Evolutionary conservation across 2,888 invertebrate genomes (phyloP), one percentile per base, ranked within the genome.

Genomic region (Sthenelais limicola): DNA sequence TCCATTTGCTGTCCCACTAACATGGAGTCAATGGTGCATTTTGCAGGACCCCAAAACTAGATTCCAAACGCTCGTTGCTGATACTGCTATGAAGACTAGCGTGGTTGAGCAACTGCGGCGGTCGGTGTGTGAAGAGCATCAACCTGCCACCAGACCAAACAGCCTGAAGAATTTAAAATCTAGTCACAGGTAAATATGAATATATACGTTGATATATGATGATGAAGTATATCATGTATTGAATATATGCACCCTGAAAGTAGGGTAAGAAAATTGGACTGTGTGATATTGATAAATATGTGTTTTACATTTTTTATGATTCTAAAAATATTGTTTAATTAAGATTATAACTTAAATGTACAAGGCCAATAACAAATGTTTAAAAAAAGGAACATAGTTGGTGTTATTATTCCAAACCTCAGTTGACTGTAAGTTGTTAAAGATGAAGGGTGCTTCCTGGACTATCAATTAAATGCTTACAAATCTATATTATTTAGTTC

Each of bases 1-100:
- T 43, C 48, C 4, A 21, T 48, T n/a, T 24, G 24, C 48, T 21
- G 48, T n/a, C 24, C 48, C n/a, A n/a, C 9, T 48, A 48, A 48
- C 24, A 3, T 4, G n/a, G 48, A 21, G 24, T 21, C 48, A 48
- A 48, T 48, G 48, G 43, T 9, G 43, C 62, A 5, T 68, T n/a
- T 73, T 74, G 21, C 78, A 84, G 84, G 83, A 83, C 77, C 79
- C 83, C 26, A 79, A 78, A 70, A 78, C 79, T 48, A 75, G 82
- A 62, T 84, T 84, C 72, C 83, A 84, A 75, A 78, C 80, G 26
- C 80, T 79, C n/a, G 80, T 83, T 51, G 82, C 83, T 38, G 71
- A 71, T 43, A 71, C 71, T 24, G 76, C 82, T 3, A 76, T 83
- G 54, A 82, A 82, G 52, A 80, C 81, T 32, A 79, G 80, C 21